Base-by-base conservation (phyloP, 2,797 vertebrate genomes). In the Sebastes alutus region DNA sequence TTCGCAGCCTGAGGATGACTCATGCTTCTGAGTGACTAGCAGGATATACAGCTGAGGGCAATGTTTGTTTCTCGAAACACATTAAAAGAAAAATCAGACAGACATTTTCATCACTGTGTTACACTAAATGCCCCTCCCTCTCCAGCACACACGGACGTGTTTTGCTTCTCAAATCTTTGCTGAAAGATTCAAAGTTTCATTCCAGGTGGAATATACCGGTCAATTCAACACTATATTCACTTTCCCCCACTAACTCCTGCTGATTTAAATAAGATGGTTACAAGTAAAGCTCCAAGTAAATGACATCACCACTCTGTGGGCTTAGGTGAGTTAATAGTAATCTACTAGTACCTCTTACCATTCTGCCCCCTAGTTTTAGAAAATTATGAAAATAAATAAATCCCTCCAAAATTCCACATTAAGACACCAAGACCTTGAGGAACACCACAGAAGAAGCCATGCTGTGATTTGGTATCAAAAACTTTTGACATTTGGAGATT, bases 1-100 rank as follows among this genome's bases (percentile, higher is more conserved):
- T 81, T 72, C 63, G 75, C 73, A 91, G 88, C 63, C 68, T 27
- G 75, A 27, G 70, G 79, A 87, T 90, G 88, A 90, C 75, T 93
- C 84, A 84, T 59, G 38, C 78, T 64, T 77, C 75, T 32, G n/a
- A 84, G 75, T 14, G 62, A 88, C 79, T 27, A 68, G n/a, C 20
- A 70, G 76, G 58, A 80, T 68, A 69, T 60, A 68, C 81, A 74
- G 83, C 82, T 76, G 49, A 83, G 70, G 85, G 78, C 77, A 30
- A 85, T 67, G 84, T 87, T 84, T 87, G 87, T 10, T 42, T 83
- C 85, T 89, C 32, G 1, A 67, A 84, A 78, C 58, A 65, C 65
- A 83, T 87, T 33, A 80, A 27, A 58, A 10, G n/a, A 56, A 64
- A 80, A 72, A 56, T 78, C 56, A 38, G 73, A 56, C 83, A 73